A percentile compares a stretch with the other conserved stretches of the same genome.
Conservation (phyloP, 53 echinoderm and acorn worm genomes). For the Astropecten irregularis region DNA sequence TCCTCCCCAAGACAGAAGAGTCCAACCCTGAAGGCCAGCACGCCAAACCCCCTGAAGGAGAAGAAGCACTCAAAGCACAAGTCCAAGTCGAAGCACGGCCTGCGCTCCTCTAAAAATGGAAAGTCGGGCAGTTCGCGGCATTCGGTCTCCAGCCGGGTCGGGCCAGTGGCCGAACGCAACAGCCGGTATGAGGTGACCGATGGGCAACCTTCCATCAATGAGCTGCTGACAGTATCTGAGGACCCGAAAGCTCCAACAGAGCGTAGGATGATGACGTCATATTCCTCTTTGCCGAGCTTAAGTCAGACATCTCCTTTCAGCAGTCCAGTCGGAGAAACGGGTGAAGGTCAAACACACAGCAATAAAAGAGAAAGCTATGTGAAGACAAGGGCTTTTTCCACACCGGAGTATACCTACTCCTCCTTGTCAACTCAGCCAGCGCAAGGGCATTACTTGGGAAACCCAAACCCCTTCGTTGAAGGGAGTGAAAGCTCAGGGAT, state of each 20-base stretch:
- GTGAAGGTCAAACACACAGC: not conserved
- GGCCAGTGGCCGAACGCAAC: not conserved
- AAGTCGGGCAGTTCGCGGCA: conserved; percentile 18
- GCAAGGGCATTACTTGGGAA: conserved; percentile 29
- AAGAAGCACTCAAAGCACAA: conserved; percentile 51
- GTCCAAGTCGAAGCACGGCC: conserved; percentile 33
- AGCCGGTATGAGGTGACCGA: conserved; percentile 17
- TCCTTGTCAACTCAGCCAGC: conserved; percentile 27
- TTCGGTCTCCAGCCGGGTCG: not conserved
- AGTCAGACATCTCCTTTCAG: conserved; percentile 19
- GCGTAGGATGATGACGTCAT: conserved; percentile 17
- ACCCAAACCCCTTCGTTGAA: conserved; percentile 13
- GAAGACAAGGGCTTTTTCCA: conserved; percentile 36
- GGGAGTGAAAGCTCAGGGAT: conserved; percentile 53
- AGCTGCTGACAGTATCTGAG: conserved; percentile 17
- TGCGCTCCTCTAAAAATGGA: conserved; percentile 16
- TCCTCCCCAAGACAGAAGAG: conserved; percentile 53
- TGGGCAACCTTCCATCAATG: conserved; percentile 11
- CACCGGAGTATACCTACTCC: conserved; percentile 41
- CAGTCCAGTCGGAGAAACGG: not conserved
- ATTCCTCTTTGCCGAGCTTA: conserved; percentile 46
- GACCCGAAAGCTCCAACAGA: conserved; percentile 26
- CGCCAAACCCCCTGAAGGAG: conserved; percentile 16
- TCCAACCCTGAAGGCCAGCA: conserved; percentile 25
- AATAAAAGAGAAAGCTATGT: conserved; percentile 27